Conservation (phyloP, 2,797 vertebrate species). For the Heliangelus exortis region DNA sequence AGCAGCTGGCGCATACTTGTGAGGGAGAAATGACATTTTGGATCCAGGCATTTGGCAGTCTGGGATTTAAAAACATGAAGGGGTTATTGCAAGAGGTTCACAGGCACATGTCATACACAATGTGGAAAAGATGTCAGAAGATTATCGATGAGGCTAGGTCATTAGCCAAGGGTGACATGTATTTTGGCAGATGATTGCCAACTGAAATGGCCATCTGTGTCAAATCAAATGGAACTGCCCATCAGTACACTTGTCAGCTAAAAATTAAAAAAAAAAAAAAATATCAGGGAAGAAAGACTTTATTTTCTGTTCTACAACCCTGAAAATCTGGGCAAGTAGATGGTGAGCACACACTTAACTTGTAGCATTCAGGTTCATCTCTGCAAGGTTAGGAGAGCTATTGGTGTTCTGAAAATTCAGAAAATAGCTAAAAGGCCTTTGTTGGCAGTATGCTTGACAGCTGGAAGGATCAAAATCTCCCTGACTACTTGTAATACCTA, state of each 20-base stretch:
- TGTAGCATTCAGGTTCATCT: neutral
- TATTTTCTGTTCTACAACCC: neutral
- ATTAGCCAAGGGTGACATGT: slow-evolving; percentile 22
- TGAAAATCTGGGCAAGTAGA: neutral
- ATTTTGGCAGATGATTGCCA: slow-evolving; percentile 24
- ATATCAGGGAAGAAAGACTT: neutral
- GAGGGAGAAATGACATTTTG: neutral
- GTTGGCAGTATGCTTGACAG: neutral
- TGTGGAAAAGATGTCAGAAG: slow-evolving; percentile 18
- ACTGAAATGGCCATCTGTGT: slow-evolving; percentile 16
- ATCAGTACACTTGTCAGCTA: slow-evolving; percentile 13
- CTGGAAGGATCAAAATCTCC: neutral
- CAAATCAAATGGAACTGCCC: slow-evolving; percentile 20
- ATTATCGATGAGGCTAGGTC: neutral
- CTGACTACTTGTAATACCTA: neutral
- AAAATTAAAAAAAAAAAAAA: neutral
- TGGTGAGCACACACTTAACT: neutral
- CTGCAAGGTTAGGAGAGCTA: neutral
- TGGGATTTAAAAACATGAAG: neutral
- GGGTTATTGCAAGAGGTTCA: neutral
- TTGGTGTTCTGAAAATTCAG: neutral
- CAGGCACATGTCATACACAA: neutral
- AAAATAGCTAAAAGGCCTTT: neutral
- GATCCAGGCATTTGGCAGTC: neutral
- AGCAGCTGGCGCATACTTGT: neutral